Evolutionary conservation across 2,797 vertebrate genomes (phyloP), one percentile per base, ranked within the genome.

Genomic region (Sphenopsis melanotis): DNA sequence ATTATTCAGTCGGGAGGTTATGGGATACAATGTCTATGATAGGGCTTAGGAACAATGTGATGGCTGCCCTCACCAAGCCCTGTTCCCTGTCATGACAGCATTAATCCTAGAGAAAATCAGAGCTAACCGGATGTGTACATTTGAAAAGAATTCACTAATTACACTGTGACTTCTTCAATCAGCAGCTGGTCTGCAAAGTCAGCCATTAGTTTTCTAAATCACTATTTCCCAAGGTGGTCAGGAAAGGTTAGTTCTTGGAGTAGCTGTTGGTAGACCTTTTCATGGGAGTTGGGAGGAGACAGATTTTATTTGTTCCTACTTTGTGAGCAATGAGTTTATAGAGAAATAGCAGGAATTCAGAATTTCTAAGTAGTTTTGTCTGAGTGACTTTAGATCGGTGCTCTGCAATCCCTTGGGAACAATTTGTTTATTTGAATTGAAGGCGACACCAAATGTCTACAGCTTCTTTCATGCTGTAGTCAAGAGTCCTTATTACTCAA

Each of bases 341-440:
- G 39, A 52, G 50, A 66, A 69, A 70, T 24, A 41, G 5, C 44
- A 56, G 49, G 18, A 84, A 61, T 87, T 88, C 22, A 36, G 49
- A 82, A 78, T 74, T 82, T 27, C 18, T 68, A 42, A 61, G 26
- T 24, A 44, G 20, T 42, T 90, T 87, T 78, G 4, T 71, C 42
- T 77, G 68, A 42, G 47, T 72, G 4, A 83, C 57, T 87, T 92
- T 30, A 39, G 26, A 76, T 52, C 4, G 0, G 36, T 87, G 15
- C 17, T 91, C 27, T 92, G 22, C 18, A 76, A n/a, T 80, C 42
- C 49, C 24, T 50, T 69, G 65, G 50, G 77, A 90, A 66, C 16
- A 68, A 24, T 69, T 83, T 69, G 8, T 78, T 85, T 83, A 72
- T 82, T 77, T 82, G 53, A 49, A 63, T 80, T 77, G 60, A 86